Conservation (phyloP, 1,140 invertebrate species). For the Vanessa tameamea region DNA sequence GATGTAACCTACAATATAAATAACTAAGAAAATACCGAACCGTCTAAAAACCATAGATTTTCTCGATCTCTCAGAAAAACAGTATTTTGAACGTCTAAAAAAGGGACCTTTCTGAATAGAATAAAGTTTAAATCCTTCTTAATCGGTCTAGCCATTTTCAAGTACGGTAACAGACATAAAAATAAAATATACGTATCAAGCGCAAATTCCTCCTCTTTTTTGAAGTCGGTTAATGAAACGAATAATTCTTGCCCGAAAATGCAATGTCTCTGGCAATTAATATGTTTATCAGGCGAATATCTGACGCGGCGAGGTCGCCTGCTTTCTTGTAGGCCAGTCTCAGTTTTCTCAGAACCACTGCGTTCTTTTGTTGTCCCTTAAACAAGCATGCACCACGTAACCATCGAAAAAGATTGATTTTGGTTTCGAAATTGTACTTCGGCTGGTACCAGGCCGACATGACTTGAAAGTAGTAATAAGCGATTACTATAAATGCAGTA, state of each 20-base stretch:
- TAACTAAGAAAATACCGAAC: too few species aligned
- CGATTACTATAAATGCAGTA: conserved; percentile 39
- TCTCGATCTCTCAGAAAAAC: too few species aligned
- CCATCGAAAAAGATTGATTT: conserved; percentile 10
- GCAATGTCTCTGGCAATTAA: conserved; percentile 34
- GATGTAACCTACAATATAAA: too few species aligned
- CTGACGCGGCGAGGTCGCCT: conserved; percentile 48
- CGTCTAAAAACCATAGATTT: too few species aligned
- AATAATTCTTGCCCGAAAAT: conserved; percentile 25
- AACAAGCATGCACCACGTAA: conserved; percentile 21
- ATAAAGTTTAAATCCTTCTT: too few species aligned
- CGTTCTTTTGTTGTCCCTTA: conserved; percentile 42
- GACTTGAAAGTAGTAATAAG: conserved; percentile 26
- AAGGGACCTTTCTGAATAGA: too few species aligned
- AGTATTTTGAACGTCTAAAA: too few species aligned
- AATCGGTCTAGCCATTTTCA: too few species aligned
- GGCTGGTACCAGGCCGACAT: conserved; percentile 19
- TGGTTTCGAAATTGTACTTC: conserved; percentile 21
- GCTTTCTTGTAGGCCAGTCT: conserved; percentile 48
- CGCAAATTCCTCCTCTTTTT: too few species aligned
- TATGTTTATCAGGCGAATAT: conserved; percentile 36
- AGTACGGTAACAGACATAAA: too few species aligned
- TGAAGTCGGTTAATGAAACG: conserved; percentile 4
- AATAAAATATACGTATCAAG: too few species aligned
- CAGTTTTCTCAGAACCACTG: conserved; percentile 33